Base-by-base conservation (phyloP, 2,888 invertebrate species). In the Diabrotica balteata region DNA sequence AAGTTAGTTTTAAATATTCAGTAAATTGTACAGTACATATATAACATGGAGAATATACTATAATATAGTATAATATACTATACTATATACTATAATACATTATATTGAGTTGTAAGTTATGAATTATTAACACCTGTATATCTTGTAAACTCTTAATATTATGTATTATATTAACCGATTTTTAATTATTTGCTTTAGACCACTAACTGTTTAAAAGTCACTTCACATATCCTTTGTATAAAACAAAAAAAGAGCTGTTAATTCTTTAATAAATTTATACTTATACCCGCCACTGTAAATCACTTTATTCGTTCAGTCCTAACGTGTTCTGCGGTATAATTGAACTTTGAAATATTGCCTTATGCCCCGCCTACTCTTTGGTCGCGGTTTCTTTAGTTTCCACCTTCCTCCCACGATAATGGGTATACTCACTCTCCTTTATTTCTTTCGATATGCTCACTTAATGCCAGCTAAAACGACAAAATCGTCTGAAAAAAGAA, bases 291-390 rank as follows among this genome's bases (percentile, higher is more conserved):
- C 71, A 70, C 68, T 72, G 68, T 54, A 67, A 80, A 80, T 80
- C 81, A 80, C 80, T 80, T 80, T 78, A 76, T 77, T 63, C 67
- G 11, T 57, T 50, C 50, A 61, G 66, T 71, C 76, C 76, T 75
- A 78, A 77, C 78, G 78, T 77, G 78, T 77, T 80, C 77, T 74
- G 80, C 81, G 81, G 81, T 80, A 75, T 81, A 82, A 82, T 82
- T 82, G 82, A 82, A 82, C 80, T 82, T 81, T 82, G 82, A 82
- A 80, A 78, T 81, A 82, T 82, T 75, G 79, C 79, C 75, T 67
- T 61, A 72, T 70, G 79, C 77, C 70, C 78, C 82, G 80, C 82
- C 82, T 74, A 72, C 71, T 70, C 60, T 73, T 75, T 75, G 71
- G 73, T 72, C 73, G 75, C 77, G 73, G 73, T 76, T 77, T 76